Base-by-base conservation (phyloP, 2,113 vertebrate genomes). In the Clarias macrocephalus region DNA sequence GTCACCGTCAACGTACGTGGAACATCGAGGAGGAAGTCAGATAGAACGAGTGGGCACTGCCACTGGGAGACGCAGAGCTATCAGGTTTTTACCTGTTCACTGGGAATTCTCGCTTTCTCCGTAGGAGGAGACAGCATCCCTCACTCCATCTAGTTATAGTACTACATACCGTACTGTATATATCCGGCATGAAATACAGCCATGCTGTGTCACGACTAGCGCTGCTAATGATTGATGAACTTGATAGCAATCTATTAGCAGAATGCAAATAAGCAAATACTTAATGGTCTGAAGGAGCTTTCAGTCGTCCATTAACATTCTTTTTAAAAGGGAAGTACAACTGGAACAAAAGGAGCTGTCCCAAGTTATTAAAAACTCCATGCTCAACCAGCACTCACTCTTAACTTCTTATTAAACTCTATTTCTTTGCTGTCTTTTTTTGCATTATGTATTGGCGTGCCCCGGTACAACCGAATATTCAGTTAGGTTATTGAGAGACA, bases 71-170 rank as follows among this genome's bases (percentile, higher is more conserved):
- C 23, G 7, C 33, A 76, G 60, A 72, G 65, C 19, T 84, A 23
- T 81, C 82, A 10, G 86, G 81, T 76, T 86, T 88, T 70, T 84
- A 85, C 73, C 83, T 79, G 33, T 87, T 91, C 91, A 89, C 91
- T 92, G 91, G 91, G 92, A 89, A 88, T 89, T 90, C 87, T 91
- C 85, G 63, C 86, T 83, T 77, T 82, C 91, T 82, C 87, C 86
- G 91, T 90, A 87, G 91, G 68, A 30, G 33, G 33, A 70, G 57
- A 72, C 54, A 25, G 76, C 66, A 84, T 91, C 89, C 88, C 80
- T 86, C 79, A 87, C 88, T 85, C 86, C 75, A 85, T 91, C 57
- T 87, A 23, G 60, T 82, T 59, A 86, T 33, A 28, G 54, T 28
- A 81, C 16, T 37, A 70, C 42, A 30, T 83, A 23, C 59, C 66